phyloP scores from a whole-genome alignment of 2,113 vertebrate genomes.

The Mystacornis crossleyi region DNA sequence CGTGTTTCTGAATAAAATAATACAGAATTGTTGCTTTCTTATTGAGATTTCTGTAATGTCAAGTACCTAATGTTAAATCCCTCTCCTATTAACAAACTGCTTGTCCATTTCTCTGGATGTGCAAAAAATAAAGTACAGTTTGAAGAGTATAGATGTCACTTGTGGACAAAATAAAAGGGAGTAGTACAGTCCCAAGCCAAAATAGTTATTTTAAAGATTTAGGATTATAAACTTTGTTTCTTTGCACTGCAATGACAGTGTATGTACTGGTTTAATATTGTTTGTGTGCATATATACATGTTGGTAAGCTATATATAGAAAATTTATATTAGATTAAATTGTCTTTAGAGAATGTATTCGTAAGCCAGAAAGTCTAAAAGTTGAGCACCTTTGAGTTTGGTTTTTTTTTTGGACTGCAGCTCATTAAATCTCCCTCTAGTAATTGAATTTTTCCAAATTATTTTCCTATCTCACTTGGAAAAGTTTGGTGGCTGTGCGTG shows the following conservation, averaged over 20 bases:
- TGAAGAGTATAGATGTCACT: neutral
- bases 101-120: neutral
- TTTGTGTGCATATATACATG: neutral
- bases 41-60: neutral
- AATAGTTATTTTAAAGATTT: neutral
- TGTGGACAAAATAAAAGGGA: neutral
- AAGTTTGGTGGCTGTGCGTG: neutral
- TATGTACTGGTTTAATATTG: neutral
- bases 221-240: neutral
- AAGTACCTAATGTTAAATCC: neutral
- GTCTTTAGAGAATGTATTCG: neutral
- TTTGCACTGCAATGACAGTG: neutral
- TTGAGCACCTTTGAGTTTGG: neutral
- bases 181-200: neutral
- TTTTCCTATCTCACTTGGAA: neutral
- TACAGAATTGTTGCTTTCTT: neutral
- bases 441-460: neutral
- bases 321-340: neutral
- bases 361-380: neutral
- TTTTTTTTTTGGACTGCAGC: neutral
- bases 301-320: neutral
- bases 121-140: neutral
- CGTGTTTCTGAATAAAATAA: neutral
- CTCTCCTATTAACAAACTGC: neutral
- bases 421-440: neutral